Evolutionary conservation across 2,888 invertebrate species (phyloP), one percentile per base, ranked within the genome.

Genomic region (Sphinx pinastri): DNA sequence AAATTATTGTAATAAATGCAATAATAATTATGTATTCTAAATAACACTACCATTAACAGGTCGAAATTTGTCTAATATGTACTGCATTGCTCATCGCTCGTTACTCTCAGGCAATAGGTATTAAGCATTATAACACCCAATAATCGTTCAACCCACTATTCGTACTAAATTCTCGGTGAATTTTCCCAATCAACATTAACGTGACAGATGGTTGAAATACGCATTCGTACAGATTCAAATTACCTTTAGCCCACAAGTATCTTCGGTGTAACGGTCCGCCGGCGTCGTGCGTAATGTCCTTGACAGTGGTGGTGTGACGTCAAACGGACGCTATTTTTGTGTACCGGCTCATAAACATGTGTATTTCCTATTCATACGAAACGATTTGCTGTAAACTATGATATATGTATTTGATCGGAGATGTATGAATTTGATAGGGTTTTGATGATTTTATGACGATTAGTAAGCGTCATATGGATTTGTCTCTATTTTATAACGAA

Each of bases 291-390:
- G 67, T 31, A 60, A 16, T 66, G 76, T 73, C 78, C 78, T 78
- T 78, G 78, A 77, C 77, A 77, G 77, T 77, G 76, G 73, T 68
- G 70, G 57, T 14, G 68, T 78, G 77, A 78, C 78, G 78, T 77
- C 77, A 77, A 73, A 55, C 71, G 55, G 67, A 57, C 67, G 72
- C 76, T 78, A 78, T 78, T 78, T 77, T 74, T 72, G 75, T 68
- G 67, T 72, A 74, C 76, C 79, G 78, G 77, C 76, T 79, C 76
- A 77, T 81, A 78, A 78, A 82, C 81, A 79, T 79, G 79, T 74
- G 75, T 79, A 83, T 79, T 79, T 79, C 77, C 77, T 79, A 70
- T 75, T 79, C 73, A 69, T 73, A 70, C 73, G 13, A 47, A 63
- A 63, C 63, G 47, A 63, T 49, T 49, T 47, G 47, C 63, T 63